A percentile compares a stretch with the other conserved stretches of the same genome.
Conservation (phyloP, 2,888 invertebrate genomes). For the Lepidocyrtinus sp. region DNA sequence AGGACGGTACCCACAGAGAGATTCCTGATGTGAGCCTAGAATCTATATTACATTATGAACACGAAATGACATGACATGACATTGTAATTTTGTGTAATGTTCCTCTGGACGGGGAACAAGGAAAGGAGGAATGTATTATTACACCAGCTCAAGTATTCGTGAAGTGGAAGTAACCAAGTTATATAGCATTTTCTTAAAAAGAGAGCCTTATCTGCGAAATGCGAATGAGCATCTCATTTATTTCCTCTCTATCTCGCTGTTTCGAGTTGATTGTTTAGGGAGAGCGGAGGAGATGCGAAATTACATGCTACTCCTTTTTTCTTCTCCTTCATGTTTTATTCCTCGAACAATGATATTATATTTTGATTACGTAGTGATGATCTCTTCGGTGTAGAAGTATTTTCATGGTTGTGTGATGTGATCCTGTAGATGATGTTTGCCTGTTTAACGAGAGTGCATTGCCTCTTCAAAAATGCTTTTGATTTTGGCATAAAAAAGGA, state of each 20-base stretch:
- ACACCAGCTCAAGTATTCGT: neutral
- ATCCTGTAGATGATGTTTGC: neutral
- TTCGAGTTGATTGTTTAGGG: neutral
- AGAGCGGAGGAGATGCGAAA: no score
- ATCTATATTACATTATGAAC: neutral
- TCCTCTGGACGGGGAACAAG: neutral
- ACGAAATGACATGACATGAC: neutral
- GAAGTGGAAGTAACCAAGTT: neutral
- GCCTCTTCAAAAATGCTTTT: slow-evolving; percentile 30
- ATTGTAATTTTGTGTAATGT: neutral
- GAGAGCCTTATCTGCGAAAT: neutral
- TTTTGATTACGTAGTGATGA: neutral
- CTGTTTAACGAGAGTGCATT: slow-evolving; percentile 30
- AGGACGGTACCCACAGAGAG: neutral
- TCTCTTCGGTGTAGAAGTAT: slow-evolving; percentile 3
- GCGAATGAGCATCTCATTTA: neutral
- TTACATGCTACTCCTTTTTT: neutral
- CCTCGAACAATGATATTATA: neutral
- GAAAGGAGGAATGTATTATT: neutral
- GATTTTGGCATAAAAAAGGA: neutral
- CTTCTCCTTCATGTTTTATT: neutral
- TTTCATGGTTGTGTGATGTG: slow-evolving; percentile 33
- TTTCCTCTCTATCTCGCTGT: neutral
- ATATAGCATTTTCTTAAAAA: neutral
- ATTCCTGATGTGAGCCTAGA: neutral